Percentiles rank a stretch among this genome's conserved stretches.
phyloP scores from a whole-genome alignment of 2,113 vertebrate species.

The Salvelinus namaycush region DNA sequence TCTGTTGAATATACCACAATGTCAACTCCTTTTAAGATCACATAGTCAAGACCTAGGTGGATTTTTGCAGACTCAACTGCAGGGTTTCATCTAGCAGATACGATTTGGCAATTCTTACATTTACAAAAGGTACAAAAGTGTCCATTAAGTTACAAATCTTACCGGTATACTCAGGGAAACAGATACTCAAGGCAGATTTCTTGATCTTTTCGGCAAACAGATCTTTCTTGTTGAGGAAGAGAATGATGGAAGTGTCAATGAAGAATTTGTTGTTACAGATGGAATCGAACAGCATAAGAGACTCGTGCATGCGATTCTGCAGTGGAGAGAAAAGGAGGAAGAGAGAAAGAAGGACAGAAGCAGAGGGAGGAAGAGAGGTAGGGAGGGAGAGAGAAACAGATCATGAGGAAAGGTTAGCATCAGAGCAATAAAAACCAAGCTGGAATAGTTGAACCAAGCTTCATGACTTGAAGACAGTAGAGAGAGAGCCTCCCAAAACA shows the following conservation, averaged over 20 bases:
- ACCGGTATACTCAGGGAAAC: constrained; percentile 99
- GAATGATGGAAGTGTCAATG: constrained; percentile 99
- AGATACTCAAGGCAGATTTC: constrained; percentile 97
- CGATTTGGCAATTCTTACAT: too few species aligned
- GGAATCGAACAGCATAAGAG: constrained; percentile 99
- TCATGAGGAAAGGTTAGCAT: too few species aligned
- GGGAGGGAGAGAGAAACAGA: background rate
- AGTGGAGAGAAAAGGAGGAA: constrained; percentile 36
- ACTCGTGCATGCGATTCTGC: constrained; percentile 99
- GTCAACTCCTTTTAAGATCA: too few species aligned
- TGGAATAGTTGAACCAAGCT: too few species aligned
- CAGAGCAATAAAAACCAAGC: too few species aligned
- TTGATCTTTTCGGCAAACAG: constrained; percentile 99
- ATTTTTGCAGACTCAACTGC: too few species aligned
- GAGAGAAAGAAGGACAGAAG: constrained; percentile 16
- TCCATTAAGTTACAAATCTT: constrained; percentile 27
- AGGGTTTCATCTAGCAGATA: background rate
- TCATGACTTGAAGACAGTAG: too few species aligned
- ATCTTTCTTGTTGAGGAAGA: constrained; percentile 99
- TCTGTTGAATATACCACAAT: too few species aligned
- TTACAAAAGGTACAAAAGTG: too few species aligned
- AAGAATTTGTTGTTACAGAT: constrained; percentile 99
- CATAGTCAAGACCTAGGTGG: too few species aligned
- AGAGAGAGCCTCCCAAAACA: too few species aligned
- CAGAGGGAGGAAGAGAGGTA: constrained; percentile 16